Base-by-base conservation (phyloP, 1,140 invertebrate species). In the Eurytemora carolleeae region DNA sequence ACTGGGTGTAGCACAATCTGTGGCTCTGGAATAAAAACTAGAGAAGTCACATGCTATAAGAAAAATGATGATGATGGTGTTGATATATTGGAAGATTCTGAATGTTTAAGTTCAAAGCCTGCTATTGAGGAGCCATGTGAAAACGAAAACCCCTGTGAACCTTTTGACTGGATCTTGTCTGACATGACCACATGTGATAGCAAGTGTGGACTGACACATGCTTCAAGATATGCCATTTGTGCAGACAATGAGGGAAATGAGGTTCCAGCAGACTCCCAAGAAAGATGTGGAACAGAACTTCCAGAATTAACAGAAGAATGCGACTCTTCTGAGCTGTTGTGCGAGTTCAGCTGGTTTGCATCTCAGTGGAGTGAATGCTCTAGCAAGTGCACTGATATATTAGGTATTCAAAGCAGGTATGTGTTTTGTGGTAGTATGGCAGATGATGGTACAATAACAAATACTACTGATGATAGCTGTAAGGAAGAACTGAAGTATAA, bases 351-450 rank as follows among this genome's bases (percentile, higher is more conserved):
- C 54, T 62, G 60, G 60, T 24, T 58, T 20, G 60, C 60, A 17
- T 58, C 26, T 17, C n/a, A 62, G 31, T 62, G 60, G 60, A 62
- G 60, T 25, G 17, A 18, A 21, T 62, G 60, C 60, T 57, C 53
- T 18, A 23, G 19, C 17, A 53, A 63, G 3, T 65, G 65, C 31
- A 57, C 19, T 2, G 57, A 54, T 25, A 31, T 62, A 78, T 83
- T 58, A 89, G 91, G 91, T 1, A 75, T 86, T 16, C 82, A 90
- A 71, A 85, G 82, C 0, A 79, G 91, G 26, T 77, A 79, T 55
- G 85, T 94, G 12, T 85, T 91, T 70, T 96, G 91, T 70, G 87
- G 81, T 15, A 73, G 76, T 25, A 79, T 80, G 61, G 80, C 84
- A 58, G 68, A 69, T 3, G 69, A 73, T 21, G 75, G 76, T 1